phyloP scores from a whole-genome alignment of 1,140 invertebrate species.

The Triops longicaudatus region DNA sequence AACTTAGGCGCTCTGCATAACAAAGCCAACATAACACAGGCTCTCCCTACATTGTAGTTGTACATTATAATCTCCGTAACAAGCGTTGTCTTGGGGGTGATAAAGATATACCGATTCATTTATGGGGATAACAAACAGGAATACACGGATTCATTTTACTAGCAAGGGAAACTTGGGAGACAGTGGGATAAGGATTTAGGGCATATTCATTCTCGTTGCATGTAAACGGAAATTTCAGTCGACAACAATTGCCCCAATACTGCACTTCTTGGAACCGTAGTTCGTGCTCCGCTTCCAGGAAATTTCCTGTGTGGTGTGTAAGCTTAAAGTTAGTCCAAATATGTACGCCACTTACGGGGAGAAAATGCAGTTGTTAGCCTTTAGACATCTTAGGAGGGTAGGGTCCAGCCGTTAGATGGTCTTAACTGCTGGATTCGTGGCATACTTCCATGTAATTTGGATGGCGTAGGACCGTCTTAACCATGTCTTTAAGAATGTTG shows the following conservation, averaged over 20 bases:
- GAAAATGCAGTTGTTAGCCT: too few species aligned
- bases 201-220: neutral
- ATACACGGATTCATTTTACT: neutral
- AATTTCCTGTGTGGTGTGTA: too few species aligned
- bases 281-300: neutral
- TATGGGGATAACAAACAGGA: neutral
- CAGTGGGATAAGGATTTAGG: neutral
- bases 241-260: neutral
- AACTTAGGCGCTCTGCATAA: too few species aligned
- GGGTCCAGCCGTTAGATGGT: neutral
- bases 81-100: neutral
- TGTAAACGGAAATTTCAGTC: neutral
- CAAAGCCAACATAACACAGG: too few species aligned
- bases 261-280: neutral
- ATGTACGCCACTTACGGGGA: too few species aligned
- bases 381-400: neutral
- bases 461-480: slow-evolving; percentile 86
- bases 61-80: neutral
- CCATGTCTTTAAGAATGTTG: slow-evolving; percentile 90
- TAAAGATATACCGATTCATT: neutral
- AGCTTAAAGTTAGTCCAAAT: too few species aligned
- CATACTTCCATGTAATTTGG: slow-evolving; percentile 92
- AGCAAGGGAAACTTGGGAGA: neutral
- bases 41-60: too few species aligned
- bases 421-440: slow-evolving; percentile 52